phyloP scores from a whole-genome alignment of 1,140 invertebrate genomes.

The Archivesica marissinica region DNA sequence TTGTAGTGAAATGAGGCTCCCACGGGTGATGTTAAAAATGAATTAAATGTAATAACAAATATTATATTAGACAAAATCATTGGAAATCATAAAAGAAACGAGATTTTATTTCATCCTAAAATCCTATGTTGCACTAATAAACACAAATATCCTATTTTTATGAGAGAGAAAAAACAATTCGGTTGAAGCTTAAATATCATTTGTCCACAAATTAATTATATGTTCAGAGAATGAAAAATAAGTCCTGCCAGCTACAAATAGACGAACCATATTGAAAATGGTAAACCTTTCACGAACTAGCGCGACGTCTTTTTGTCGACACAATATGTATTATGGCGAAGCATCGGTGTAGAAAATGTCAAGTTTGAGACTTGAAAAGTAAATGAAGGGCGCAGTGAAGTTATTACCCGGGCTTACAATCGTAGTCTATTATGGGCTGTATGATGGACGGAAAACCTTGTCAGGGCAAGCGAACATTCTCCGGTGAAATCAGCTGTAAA shows the following conservation, averaged over 20 bases:
- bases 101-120: too few relatives aligned
- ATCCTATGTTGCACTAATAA: too few relatives aligned
- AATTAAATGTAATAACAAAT: too few relatives aligned
- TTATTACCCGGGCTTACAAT: constrained; percentile 26
- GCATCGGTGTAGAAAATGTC: constrained; percentile 25
- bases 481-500: constrained; percentile 2
- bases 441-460: neutral
- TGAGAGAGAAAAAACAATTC: too few relatives aligned
- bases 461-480: constrained; percentile 11
- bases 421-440: neutral
- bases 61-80: too few relatives aligned
- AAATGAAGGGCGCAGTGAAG: constrained; percentile 2
- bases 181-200: too few relatives aligned
- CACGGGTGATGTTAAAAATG: too few relatives aligned
- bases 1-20: too few relatives aligned
- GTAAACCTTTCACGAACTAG: constrained; percentile 8
- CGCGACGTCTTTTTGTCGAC: neutral
- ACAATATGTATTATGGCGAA: neutral
- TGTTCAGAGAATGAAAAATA: neutral
- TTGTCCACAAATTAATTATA: too few relatives aligned
- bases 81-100: too few relatives aligned
- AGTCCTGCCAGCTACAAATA: neutral
- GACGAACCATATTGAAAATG: constrained; percentile 1
- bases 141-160: too few relatives aligned
- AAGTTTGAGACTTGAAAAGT: neutral